Percentiles rank a stretch among this genome's conserved stretches.
These are phyloP conservation scores for Parotia lawesii DNA, from an alignment of 2,113 vertebrate genomes.

Conservation along the genomic window DNA sequence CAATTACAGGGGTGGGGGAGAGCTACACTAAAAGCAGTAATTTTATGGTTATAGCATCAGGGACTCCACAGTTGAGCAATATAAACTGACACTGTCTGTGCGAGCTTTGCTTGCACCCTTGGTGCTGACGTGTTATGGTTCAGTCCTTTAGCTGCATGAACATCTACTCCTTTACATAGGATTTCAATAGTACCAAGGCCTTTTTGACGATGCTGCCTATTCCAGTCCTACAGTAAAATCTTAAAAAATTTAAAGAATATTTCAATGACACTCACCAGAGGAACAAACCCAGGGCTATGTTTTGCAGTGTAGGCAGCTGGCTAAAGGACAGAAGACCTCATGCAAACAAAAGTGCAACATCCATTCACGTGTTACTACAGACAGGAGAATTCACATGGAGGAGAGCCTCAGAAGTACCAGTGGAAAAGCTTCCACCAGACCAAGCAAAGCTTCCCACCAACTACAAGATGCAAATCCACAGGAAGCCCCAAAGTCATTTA, in stretches of 20 bases:
- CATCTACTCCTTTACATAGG: not conserved
- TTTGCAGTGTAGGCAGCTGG: not conserved
- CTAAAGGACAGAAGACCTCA: not conserved
- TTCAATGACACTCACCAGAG: not conserved
- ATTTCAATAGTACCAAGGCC: not conserved
- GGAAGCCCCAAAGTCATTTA: not conserved
- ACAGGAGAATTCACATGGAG: not conserved
- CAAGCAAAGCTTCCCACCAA: not conserved
- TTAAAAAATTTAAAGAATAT: not conserved
- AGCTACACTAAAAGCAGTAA: not conserved
- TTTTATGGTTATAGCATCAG: not conserved
- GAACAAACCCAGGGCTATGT: not conserved
- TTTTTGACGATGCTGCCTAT: not conserved
- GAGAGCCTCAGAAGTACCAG: not conserved
- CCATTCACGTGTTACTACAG: not conserved
- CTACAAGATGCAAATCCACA: not conserved
- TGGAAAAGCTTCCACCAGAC: not conserved
- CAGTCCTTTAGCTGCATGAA: not conserved
- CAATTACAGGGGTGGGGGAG: not conserved
- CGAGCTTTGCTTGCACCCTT: not conserved
- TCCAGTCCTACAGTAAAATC: not conserved
- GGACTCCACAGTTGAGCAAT: not conserved
- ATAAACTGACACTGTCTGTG: not conserved
- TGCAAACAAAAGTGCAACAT: not conserved
- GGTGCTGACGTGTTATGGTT: rapidly evolving